Base-by-base conservation (phyloP, 2,797 vertebrate species). In the Rhinophrynus dorsalis region DNA sequence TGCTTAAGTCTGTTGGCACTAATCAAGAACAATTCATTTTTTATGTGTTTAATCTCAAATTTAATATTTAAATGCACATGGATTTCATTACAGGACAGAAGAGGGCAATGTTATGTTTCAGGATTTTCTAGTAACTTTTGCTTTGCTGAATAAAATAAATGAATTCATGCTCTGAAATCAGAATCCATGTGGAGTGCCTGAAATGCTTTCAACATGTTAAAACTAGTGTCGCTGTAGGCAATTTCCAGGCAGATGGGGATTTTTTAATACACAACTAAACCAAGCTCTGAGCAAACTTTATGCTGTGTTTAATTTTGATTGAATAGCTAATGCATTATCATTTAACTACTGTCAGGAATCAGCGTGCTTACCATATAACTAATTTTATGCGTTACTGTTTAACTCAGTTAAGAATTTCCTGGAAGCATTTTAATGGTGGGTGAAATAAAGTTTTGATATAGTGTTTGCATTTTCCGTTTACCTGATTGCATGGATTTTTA, bases 331-430 rank as follows among this genome's bases (percentile, higher is more conserved):
- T 32, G 40, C 59, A 57, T 54, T 57, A 71, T 71, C 59, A 63
- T 71, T 55, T 63, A 56, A 12, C 51, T 23, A 40, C 68, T 45
- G 58, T 71, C 68, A 48, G 40, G 58, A 20, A 48, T 38, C 21
- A 61, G 35, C 62, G 57, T 63, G 59, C 68, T 63, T 30, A 11
- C 38, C 35, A 54, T 55, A 70, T 62, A 54, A 61, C 58, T 70
- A 62, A 70, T 70, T 70, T 70, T 62, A 70, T 70, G 48, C 32
- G 50, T 62, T 62, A 62, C 62, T 48, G 33, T 54, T 27, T 44
- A 21, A 29, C 33, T 40, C 35, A 0, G 47, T 47, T 61, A 55
- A 69, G 57, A 52, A 57, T 62, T 70, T 62, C 67, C 67, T 45
- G 67, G 58, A 70, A 70, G 67, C 37, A 32, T 45, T 42, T 68